Base-by-base conservation (phyloP, 2,113 vertebrate species). In the Nannospalax galili region DNA sequence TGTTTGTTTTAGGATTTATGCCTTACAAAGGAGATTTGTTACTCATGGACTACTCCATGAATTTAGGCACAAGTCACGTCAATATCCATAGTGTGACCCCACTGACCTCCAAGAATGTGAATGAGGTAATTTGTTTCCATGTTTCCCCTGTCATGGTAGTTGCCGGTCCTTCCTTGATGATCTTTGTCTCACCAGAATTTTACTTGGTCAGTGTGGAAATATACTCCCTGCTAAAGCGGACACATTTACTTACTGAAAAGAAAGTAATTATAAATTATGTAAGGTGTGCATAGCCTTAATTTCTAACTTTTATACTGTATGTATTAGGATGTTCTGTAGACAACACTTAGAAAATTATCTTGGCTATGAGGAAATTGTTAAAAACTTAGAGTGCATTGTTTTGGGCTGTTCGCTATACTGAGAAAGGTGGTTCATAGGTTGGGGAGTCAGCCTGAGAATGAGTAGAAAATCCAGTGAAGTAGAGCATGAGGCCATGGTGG, bases 11-110 rank as follows among this genome's bases (percentile, higher is more conserved):
- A 99, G 99, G 98, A 95, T 99, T 99, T 92, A 92, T 97, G 70
- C 99, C 99, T 90, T 99, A 95, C 97, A 98, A 98, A 96, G 99
- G 99, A 84, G 99, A 99, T 97, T 99, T 98, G 98, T 98, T 99
- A 32, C 98, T 99, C 98, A 98, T 98, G 0, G 98, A 99, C 62
- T 99, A 99, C 97, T 98, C 98, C 42, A 94, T 99, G 90, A 98
- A 98, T 45, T 98, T 97, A 0, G 89, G 80, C 12, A 96, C 98
- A 0, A 98, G 98, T 98, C 98, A 94, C 90, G 98, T 99, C 86
- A 98, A 98, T 97, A 98, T 99, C 84, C 95, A 97, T 56, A 98
- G 96, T 67, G 99, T 99, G 77, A 98, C 97, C 24, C 99, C 99
- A 37, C 97, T 99, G 95, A 98, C 98, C 72, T 99, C 99, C 40